Conservation (phyloP, 2,888 invertebrate genomes). For the Oxycera nigricornis region DNA sequence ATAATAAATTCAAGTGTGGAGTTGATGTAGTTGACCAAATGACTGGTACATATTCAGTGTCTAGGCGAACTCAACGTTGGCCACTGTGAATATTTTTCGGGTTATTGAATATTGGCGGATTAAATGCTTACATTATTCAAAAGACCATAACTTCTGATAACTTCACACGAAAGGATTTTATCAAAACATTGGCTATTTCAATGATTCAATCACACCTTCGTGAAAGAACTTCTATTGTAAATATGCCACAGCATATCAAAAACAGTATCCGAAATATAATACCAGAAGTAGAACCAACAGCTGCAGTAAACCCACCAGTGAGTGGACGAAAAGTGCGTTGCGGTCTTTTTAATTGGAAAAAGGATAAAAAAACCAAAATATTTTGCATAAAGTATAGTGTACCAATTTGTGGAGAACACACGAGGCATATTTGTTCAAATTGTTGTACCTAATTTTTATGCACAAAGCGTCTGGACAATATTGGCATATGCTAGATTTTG, state of each 20-base stretch:
- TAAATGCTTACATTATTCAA: neutral
- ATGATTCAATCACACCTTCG: neutral
- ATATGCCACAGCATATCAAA: neutral
- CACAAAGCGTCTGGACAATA: neutral
- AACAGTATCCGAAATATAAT: neutral
- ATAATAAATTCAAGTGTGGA: neutral
- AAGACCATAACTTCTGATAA: constrained; percentile 3
- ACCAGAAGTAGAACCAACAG: constrained; percentile 5
- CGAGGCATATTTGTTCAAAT: neutral
- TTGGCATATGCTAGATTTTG: neutral
- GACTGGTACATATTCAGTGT: neutral
- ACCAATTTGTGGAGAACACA: neutral
- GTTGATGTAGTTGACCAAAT: neutral
- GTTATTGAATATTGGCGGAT: neutral
- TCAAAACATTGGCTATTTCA: neutral
- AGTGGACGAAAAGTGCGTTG: neutral
- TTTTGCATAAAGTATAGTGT: neutral
- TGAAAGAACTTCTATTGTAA: constrained; percentile 2
- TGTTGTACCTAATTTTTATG: neutral
- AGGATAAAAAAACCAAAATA: constrained; percentile 8
- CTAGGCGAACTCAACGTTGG: neutral
- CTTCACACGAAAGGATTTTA: neutral
- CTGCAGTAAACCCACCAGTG: neutral
- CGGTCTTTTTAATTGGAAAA: neutral
- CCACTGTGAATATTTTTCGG: neutral